Evolutionary conservation across 53 echinoderm and acorn worm genomes (phyloP).

Genomic region (Crossaster papposus): DNA sequence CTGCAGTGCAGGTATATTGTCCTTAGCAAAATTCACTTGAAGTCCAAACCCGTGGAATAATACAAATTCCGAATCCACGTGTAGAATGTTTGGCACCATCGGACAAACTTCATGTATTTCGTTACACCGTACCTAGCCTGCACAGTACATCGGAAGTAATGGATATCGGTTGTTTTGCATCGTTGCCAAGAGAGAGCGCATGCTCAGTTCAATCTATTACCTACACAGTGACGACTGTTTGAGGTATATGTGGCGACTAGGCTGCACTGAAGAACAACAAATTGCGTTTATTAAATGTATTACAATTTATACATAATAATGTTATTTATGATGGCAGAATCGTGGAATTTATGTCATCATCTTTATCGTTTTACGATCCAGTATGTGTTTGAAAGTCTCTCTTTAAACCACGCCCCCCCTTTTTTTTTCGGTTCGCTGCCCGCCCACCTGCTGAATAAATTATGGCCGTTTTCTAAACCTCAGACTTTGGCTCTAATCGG

Average conservation of each 20-base stretch:
- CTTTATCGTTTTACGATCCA: no score
- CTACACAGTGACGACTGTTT: slow-evolving; percentile 11
- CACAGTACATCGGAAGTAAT: not conserved
- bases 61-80: slow-evolving; percentile 24
- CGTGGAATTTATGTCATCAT: no score
- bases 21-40: not conserved
- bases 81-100: slow-evolving; percentile 35
- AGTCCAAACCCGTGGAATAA: no score
- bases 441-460: no score
- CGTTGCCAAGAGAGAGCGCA: slow-evolving; percentile 79
- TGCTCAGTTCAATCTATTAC: slow-evolving; percentile 62
- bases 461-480: no score
- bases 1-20: not conserved
- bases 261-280: not conserved
- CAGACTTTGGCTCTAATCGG: no score
- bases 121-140: no score
- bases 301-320: no score
- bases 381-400: no score
- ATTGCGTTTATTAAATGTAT: not conserved
- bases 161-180: slow-evolving; percentile 41
- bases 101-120: not conserved
- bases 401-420: no score
- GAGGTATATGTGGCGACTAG: not conserved
- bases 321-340: no score
- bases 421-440: no score